Evolutionary conservation across 2,888 invertebrate species (phyloP), one percentile per base, ranked within the genome.

Genomic region (Tanytarsus gracilentus): DNA sequence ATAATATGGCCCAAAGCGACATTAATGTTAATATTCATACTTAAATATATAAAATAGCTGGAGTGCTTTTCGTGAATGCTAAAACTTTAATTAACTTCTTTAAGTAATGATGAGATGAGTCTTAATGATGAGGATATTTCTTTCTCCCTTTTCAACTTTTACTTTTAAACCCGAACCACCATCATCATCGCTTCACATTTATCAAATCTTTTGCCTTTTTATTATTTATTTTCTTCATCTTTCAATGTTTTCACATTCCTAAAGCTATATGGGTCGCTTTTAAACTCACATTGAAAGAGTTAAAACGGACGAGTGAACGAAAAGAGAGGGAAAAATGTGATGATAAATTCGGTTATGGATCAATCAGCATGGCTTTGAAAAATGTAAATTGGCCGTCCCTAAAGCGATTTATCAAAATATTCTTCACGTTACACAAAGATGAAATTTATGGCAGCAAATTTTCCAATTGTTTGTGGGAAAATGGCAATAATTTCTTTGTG

Each of bases 301-400:
- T 30, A 30, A 9, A 7, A 9, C 30, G 30, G 30, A 30, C 7
- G 7, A 9, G 30, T 25, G 16, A 26, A 14, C 18, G 51, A 18
- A 51, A 51, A 21, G 29, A 30, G 27, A 18, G n/a, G 16, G 3
- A 49, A 44, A 26, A 49, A 25, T 53, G 16, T 18, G 36, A 53
- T 55, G 55, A 55, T 55, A 55, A 55, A 55, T 55, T 55, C 40
- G n/a, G 27, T 55, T 55, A 40, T 40, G 55, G 39, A 55, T 55
- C 55, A 55, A 55, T 55, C 55, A 26, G 55, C 55, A 39, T 55
- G 39, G 55, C 33, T 55, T 40, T 55, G 39, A 40, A 36, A 25
- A 21, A 55, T 39, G 39, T 55, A 55, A 55, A 55, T 55, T 55
- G 55, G 36, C 25, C 39, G 18, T 39, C 55, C 55, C 55, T 39